phyloP scores from a whole-genome alignment of 2,113 vertebrate species.

The Tauraco erythrolophus region DNA sequence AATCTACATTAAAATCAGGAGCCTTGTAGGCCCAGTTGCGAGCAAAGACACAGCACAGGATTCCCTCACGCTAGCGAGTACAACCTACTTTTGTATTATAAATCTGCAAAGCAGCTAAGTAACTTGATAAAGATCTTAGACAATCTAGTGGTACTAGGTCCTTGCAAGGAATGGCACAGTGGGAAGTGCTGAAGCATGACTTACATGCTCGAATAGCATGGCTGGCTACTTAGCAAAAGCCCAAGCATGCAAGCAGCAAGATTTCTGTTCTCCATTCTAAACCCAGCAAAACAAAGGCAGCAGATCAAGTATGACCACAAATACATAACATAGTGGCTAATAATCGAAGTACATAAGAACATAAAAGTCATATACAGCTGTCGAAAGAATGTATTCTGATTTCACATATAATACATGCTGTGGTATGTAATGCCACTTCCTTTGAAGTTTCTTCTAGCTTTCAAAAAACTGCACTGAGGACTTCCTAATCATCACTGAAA shows the following conservation, averaged over 20 bases:
- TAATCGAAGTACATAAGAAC: neutral
- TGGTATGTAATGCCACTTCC: neutral
- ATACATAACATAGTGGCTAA: neutral
- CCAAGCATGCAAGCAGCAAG: neutral
- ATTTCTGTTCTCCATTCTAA: neutral
- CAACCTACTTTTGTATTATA: neutral
- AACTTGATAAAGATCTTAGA: neutral
- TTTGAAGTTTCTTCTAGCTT: neutral
- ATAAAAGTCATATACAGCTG: neutral
- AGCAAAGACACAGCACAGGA: neutral
- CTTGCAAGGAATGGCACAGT: neutral
- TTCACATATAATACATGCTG: neutral
- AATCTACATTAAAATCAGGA: neutral
- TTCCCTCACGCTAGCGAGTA: neutral
- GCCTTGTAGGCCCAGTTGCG: neutral
- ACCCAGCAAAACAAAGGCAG: neutral
- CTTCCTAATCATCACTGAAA: neutral
- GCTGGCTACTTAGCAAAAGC: neutral
- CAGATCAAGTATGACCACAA: neutral
- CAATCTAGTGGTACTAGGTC: neutral
- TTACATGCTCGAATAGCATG: neutral
- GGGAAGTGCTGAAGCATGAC: neutral
- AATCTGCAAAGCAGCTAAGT: neutral
- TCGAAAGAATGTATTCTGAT: neutral
- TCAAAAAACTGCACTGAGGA: neutral